A percentile compares a stretch with the other conserved stretches of the same genome.
phyloP scores from a whole-genome alignment of 2,888 invertebrate genomes.

The Melitaea athalia region DNA sequence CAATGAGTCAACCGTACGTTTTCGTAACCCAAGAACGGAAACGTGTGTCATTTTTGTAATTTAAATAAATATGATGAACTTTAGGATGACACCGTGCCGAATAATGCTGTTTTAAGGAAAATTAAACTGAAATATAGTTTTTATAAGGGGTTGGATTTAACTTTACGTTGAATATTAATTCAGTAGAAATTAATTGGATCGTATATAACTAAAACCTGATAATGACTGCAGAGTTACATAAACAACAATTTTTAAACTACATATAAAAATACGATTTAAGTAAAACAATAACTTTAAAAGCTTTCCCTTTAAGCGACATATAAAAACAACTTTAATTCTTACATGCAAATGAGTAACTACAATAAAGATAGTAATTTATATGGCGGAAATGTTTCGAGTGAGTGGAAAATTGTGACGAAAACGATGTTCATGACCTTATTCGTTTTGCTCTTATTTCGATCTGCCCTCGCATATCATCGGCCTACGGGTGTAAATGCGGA shows the following conservation, averaged over 20 bases:
- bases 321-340: background rate
- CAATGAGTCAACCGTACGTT: slow-evolving; percentile 16
- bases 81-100: slow-evolving; percentile 14
- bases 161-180: no score
- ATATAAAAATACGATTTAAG: background rate
- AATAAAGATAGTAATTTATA: slow-evolving; percentile 25
- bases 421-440: slow-evolving; percentile 37
- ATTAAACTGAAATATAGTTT: background rate
- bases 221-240: no score
- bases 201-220: no score
- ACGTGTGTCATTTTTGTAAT: slow-evolving; percentile 16
- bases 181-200: no score
- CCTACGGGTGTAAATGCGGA: slow-evolving; percentile 38
- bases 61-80: slow-evolving; percentile 13
- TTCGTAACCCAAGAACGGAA: slow-evolving; percentile 18
- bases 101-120: background rate
- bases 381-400: slow-evolving; percentile 17
- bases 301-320: background rate
- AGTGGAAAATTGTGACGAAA: slow-evolving; percentile 32
- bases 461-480: slow-evolving; percentile 39
- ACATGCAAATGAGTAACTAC: slow-evolving; percentile 6
- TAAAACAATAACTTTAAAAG: background rate
- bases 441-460: slow-evolving; percentile 40
- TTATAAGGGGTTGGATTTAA: background rate
- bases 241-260: background rate